Base-by-base conservation (phyloP, 1,140 invertebrate species). In the Acarapis woodi region DNA sequence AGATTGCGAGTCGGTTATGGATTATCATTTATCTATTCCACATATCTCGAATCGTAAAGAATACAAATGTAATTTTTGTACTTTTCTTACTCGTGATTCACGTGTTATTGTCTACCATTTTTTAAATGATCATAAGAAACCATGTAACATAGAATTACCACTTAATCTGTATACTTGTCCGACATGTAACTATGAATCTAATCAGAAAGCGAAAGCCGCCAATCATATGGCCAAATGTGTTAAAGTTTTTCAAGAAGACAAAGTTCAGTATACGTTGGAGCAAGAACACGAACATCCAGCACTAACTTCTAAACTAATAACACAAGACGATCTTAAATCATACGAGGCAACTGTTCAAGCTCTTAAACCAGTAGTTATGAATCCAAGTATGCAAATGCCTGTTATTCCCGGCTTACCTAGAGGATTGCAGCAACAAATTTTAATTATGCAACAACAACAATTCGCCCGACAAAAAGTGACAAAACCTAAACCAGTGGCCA, bases 141-240 rank as follows among this genome's bases (percentile, higher is more conserved):
- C 70, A 38, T 76, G 73, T 9, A 65, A 72, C 41, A 55, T 88
- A 26, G 77, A 85, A 46, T 63, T 74, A 38, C 76, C 78, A 6
- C 69, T 73, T 23, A 68, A 74, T 0, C 76, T 75, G 51, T 82
- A 83, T 56, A 77, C 87, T 48, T 93, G 83, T 54, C 69, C 76
- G 0, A 76, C 82, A 49, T 93, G 85, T 62, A 72, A 77, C 1
- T 90, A 85, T 50, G 83, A 90, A 53, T 78, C 85, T 47, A 83
- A 82, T 51, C 73, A 77, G 38, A 88, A 87, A 55, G 73, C 74
- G n/a, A 85, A 87, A 58, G 56, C 88, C 35, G 77, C 71, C 0
- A 62, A 79, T 14, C 85, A 90, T 60, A 63, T 74, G 41, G 62
- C 73, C n/a, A 70, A 77, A 3, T 93, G 85, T 58, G 63, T 67